phyloP scores from a whole-genome alignment of 2,113 vertebrate genomes.

The Neotoma lepida region DNA sequence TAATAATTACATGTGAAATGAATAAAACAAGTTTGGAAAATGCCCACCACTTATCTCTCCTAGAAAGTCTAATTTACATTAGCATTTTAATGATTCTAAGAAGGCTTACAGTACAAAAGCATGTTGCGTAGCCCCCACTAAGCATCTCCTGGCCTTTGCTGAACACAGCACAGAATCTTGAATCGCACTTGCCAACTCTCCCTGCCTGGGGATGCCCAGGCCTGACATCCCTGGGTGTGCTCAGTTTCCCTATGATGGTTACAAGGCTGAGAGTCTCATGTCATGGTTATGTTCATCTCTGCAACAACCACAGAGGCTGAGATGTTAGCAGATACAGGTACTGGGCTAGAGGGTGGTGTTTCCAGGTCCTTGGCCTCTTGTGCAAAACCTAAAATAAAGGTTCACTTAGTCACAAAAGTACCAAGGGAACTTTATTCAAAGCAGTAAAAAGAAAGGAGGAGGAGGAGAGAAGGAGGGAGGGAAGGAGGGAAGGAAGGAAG shows the following conservation, averaged over 20 bases:
- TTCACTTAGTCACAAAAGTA: not conserved
- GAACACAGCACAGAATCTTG: not conserved
- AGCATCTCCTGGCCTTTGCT: too few relatives aligned
- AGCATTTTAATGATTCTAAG: slow-evolving; percentile 26
- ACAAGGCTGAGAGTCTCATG: rapidly evolving
- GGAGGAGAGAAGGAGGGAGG: not conserved
- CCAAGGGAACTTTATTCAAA: not conserved
- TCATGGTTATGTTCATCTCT: not conserved
- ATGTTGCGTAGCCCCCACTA: not conserved
- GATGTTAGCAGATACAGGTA: not conserved
- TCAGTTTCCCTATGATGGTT: not conserved
- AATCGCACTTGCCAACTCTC: not conserved
- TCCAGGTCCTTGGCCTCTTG: not conserved
- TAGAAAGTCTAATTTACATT: not conserved
- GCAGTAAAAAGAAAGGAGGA: not conserved
- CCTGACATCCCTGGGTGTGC: not conserved
- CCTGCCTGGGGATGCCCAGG: not conserved
- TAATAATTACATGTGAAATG: slow-evolving; percentile 33
- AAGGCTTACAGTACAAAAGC: not conserved
- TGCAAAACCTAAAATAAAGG: not conserved
- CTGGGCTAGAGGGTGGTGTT: not conserved
- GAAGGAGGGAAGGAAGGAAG: rapidly evolving
- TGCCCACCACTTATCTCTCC: not conserved
- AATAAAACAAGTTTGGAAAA: slow-evolving; percentile 48
- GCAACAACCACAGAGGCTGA: not conserved